A percentile compares a stretch with the other conserved stretches of the same genome.
These are phyloP conservation scores for Xenopus laevis DNA, from an alignment of 2,113 vertebrate genomes.

Conservation along the genomic window DNA sequence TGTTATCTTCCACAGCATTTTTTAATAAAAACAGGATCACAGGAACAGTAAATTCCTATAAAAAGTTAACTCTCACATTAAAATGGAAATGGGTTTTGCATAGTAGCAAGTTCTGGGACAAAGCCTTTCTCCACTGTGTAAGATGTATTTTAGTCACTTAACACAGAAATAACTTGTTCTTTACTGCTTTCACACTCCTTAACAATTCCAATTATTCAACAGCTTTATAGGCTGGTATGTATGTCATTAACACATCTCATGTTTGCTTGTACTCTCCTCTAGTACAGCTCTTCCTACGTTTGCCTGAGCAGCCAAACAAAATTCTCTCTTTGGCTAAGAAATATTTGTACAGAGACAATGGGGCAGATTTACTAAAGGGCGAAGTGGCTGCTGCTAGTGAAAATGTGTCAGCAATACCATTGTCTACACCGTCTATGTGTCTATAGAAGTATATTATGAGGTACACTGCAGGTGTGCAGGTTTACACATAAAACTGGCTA, in stretches of 20 bases:
- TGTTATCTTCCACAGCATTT: too few relatives aligned
- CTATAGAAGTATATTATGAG: too few relatives aligned
- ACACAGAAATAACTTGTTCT: constrained; percentile 9
- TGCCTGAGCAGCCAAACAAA: constrained; percentile 15
- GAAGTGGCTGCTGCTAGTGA: too few relatives aligned
- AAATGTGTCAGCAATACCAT: too few relatives aligned
- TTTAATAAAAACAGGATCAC: too few relatives aligned
- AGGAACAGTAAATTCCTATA: not conserved
- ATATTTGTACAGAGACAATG: constrained; percentile 16
- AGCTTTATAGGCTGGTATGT: constrained; percentile 39
- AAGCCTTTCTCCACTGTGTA: not conserved
- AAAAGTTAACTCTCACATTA: not conserved
- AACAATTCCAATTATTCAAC: constrained; percentile 37
- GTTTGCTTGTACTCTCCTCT: constrained; percentile 34
- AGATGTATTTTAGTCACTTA: not conserved
- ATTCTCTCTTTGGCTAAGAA: constrained; percentile 19
- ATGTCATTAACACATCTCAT: constrained; percentile 38
- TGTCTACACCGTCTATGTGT: too few relatives aligned
- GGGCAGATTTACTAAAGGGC: too few relatives aligned
- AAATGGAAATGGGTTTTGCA: constrained; percentile 15
- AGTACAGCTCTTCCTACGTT: constrained; percentile 33
- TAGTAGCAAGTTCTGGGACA: constrained; percentile 5
- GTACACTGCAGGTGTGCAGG: too few relatives aligned
- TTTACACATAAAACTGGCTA: too few relatives aligned
- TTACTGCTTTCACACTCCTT: constrained; percentile 23